phyloP scores from a whole-genome alignment of 2,797 vertebrate species.

The Mallotus villosus region DNA sequence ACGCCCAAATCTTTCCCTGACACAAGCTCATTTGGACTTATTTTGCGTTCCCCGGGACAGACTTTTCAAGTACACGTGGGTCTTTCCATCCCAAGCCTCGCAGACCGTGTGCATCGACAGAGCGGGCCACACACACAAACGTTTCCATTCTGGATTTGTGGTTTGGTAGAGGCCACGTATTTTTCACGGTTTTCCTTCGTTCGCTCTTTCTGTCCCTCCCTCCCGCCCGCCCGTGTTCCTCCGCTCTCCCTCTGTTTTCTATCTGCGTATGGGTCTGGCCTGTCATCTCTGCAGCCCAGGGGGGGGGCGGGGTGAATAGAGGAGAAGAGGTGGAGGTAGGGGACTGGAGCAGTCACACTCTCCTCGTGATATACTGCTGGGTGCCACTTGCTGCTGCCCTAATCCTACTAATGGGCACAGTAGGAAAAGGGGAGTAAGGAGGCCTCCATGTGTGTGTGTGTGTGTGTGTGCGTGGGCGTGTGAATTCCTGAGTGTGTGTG shows the following conservation, averaged over 20 bases:
- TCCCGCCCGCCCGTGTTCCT: slow-evolving; percentile 1
- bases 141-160: background rate
- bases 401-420: slow-evolving; percentile 26
- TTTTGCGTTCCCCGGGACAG: too few relatives aligned
- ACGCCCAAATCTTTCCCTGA: too few relatives aligned
- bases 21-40: too few relatives aligned
- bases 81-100: background rate
- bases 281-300: background rate
- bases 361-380: slow-evolving; percentile 42
- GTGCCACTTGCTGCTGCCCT: slow-evolving; percentile 7
- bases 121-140: background rate
- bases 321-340: background rate
- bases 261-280: background rate
- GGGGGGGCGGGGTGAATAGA: background rate
- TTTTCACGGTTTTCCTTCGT: background rate
- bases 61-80: background rate
- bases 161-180: background rate
- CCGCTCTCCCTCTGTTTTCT: background rate
- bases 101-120: background rate
- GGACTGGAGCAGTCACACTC: background rate
- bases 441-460: background rate
- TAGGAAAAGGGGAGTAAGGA: slow-evolving; percentile 10
- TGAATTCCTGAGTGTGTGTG: background rate
- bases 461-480: slow-evolving; percentile 7
- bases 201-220: background rate